Base-by-base conservation (phyloP, 2,888 invertebrate species). In the Diplolepis rosae region DNA sequence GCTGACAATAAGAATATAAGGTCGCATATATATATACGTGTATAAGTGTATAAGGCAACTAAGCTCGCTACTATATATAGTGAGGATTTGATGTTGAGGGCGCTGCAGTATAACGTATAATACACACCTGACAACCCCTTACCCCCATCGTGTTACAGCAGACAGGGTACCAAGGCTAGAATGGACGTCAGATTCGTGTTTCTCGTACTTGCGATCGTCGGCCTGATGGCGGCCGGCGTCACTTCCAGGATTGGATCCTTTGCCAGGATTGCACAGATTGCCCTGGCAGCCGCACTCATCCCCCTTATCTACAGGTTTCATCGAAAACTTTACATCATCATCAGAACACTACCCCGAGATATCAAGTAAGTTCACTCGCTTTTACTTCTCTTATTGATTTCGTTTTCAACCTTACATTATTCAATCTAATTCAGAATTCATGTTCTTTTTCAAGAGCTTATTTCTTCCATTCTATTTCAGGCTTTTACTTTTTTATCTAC, bases 181-280 rank as follows among this genome's bases (percentile, higher is more conserved):
- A 88, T 88, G 87, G 85, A 87, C 82, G 79, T 85, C 79, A 85
- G 82, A 82, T 81, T 83, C 76, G 77, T 82, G 71, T 78, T 84
- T 77, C 76, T 87, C 76, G 80, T 84, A 70, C 77, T 87, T 77
- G 82, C 82, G 69, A 77, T 85, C 66, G 79, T 82, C 76, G 83
- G 83, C 68, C 80, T 87, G 51, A 85, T 87, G 86, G 84, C 84
- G 66, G 82, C 83, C 75, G 80, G 83, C 66, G 76, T 86, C 66
- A 81, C 80, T n/a, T 80, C 83, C 68, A 79, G 82, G 6, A 79
- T 85, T 66, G 84, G 84, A 30, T 78, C 84, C 69, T 77, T 84
- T 69, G 80, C 80, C 69, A 82, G 83, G 69, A 78, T 86, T 69
- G 80, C 84, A 32, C 86, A 86, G 76, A 66, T 87, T 45, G 74